phyloP scores from a whole-genome alignment of 2,113 vertebrate species.

The Ginglymostoma cirratum region DNA sequence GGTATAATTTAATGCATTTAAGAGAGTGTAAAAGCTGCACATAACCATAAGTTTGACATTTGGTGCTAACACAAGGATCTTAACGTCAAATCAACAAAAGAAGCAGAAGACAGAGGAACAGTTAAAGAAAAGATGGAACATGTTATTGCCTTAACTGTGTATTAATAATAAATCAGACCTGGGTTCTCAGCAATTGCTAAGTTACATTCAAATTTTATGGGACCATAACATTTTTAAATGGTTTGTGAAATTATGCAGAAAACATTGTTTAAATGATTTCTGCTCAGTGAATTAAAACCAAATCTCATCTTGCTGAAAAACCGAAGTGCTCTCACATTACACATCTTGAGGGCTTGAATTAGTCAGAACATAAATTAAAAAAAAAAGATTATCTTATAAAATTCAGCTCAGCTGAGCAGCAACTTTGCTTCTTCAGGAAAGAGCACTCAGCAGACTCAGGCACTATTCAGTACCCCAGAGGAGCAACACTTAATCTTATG shows the following conservation, averaged over 20 bases:
- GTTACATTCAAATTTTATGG: conserved; percentile 12
- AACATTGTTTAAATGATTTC: not conserved
- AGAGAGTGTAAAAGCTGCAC: not conserved
- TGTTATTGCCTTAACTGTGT: not conserved
- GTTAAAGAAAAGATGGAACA: not conserved
- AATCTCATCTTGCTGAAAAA: not conserved
- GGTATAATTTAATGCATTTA: not conserved
- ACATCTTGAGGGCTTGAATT: not conserved
- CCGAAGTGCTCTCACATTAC: not conserved
- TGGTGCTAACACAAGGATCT: not conserved
- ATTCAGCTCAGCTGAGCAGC: not conserved
- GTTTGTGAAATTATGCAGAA: conserved; percentile 22
- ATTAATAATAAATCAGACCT: not conserved
- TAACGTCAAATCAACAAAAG: not conserved
- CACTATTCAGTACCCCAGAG: too few species aligned
- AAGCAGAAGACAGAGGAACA: not conserved
- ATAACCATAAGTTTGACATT: not conserved
- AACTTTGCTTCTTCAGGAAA: not conserved
- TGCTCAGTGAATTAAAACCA: not conserved
- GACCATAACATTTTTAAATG: not conserved
- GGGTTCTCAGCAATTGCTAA: not conserved
- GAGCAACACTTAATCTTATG: not conserved
- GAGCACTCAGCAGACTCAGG: not conserved
- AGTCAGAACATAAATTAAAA: not conserved
- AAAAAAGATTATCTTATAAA: not conserved